A percentile compares a stretch with the other conserved stretches of the same genome.
Evolutionary conservation across 2,113 vertebrate genomes (phyloP).

Genomic region (Lucifuga dentata): DNA sequence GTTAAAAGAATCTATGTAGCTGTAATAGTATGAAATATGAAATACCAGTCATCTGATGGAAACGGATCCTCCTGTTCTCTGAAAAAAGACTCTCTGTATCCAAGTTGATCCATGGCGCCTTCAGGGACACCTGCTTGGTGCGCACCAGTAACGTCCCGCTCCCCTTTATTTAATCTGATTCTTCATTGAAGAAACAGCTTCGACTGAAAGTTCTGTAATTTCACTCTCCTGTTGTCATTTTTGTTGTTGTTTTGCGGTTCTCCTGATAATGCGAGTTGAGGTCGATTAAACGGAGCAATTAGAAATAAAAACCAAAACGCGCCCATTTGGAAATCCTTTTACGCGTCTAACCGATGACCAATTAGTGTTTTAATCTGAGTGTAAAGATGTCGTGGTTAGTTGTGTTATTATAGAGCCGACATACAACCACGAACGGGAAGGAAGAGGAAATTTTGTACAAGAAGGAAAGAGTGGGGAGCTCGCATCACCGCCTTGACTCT

Average conservation of each 20-base stretch:
- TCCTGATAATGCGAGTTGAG: background rate
- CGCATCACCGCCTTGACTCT: conserved; percentile 84
- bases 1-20: background rate
- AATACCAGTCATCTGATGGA: conserved; percentile 70
- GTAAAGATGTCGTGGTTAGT: conserved; percentile 86
- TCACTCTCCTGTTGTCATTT: background rate
- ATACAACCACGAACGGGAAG: conserved; percentile 92
- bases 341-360: conserved; percentile 63
- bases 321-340: conserved; percentile 31
- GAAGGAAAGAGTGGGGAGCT: conserved; percentile 91
- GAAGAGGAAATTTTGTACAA: conserved; percentile 92
- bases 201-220: background rate
- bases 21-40: conserved; percentile 25
- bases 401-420: conserved; percentile 90
- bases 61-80: conserved; percentile 53
- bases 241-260: background rate
- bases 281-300: conserved; percentile 10
- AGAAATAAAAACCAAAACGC: conserved; percentile 24
- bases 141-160: conserved; percentile 48
- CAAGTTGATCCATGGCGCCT: conserved; percentile 59
- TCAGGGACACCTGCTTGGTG: conserved; percentile 72
- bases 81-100: conserved; percentile 32
- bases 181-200: conserved; percentile 4
- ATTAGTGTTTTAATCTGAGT: conserved; percentile 78
- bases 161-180: conserved; percentile 8